Evolutionary conservation across 30 jellyfish, hydroid and myxozoan species (phyloP).

Genomic region (Calvadosia cruxmelitensis): DNA sequence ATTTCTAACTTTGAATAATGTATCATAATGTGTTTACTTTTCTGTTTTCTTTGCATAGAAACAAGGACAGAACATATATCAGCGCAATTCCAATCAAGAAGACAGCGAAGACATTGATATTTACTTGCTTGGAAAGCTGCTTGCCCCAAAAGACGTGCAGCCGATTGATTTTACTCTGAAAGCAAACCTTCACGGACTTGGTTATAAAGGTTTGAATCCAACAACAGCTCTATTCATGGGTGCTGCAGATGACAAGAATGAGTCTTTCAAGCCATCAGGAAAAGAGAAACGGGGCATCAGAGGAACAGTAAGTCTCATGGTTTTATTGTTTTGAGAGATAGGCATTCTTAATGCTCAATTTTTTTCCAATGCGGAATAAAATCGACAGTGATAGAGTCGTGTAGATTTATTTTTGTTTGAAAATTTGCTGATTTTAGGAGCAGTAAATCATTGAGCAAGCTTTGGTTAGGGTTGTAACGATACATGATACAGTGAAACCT

Average conservation of each 20-base stretch:
- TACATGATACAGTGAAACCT: no score
- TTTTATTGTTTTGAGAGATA: not conserved
- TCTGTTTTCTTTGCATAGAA: not conserved
- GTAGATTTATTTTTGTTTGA: no score
- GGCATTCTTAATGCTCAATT: no score
- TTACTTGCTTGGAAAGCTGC: constrained; percentile 8
- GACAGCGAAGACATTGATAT: constrained; percentile 4
- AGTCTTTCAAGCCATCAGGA: constrained; percentile 87
- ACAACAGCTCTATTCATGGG: constrained; percentile 37
- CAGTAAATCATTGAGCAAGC: no score
- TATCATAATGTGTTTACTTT: no score
- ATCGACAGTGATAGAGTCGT: no score
- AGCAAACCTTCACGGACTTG: constrained; percentile 88
- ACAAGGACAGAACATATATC: no score
- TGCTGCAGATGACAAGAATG: constrained; percentile 29
- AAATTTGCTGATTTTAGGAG: no score
- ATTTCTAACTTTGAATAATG: no score
- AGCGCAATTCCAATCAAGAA: no score
- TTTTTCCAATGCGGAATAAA: no score
- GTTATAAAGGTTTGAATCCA: constrained; percentile 88
- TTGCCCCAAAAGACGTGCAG: constrained; percentile 94
- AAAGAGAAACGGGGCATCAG: constrained; percentile 79
- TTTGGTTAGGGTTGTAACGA: no score
- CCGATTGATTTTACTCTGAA: constrained; percentile 57
- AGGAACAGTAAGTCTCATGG: constrained; percentile 60